Base-by-base conservation (phyloP, 1,140 invertebrate species). In the Chionoecetes opilio region DNA sequence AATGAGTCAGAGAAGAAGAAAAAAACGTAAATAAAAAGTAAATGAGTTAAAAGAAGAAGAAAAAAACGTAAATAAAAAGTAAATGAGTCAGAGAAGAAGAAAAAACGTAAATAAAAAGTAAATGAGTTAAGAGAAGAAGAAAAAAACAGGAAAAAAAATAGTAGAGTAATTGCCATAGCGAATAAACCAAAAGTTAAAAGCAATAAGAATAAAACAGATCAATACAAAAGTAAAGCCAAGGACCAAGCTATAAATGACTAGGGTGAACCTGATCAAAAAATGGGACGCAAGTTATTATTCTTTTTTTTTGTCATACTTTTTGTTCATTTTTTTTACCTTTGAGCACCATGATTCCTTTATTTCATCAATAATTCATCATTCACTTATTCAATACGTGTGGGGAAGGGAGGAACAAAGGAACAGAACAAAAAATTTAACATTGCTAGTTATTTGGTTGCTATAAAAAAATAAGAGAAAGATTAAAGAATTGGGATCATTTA, bases 171-270 rank as follows among this genome's bases (percentile, higher is more conserved):
- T n/a, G n/a, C n/a, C n/a, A n/a, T n/a, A n/a, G n/a, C n/a, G n/a
- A n/a, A n/a, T n/a, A n/a, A n/a, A n/a, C n/a, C n/a, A n/a, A n/a
- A n/a, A n/a, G n/a, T n/a, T n/a, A n/a, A n/a, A n/a, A n/a, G n/a
- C n/a, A n/a, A n/a, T n/a, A n/a, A n/a, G n/a, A n/a, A n/a, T n/a
- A n/a, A n/a, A n/a, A n/a, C n/a, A n/a, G n/a, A n/a, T n/a, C n/a
- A n/a, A n/a, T n/a, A n/a, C n/a, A n/a, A n/a, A n/a, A n/a, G n/a
- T n/a, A 38, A 89, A 88, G 41, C 1, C 29, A 88, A 34, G 38
- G n/a, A 88, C 8, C 35, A 41, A 88, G n/a, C 6, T 9, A 88
- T 26, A 88, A 88, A 88, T 38, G 38, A 88, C 38, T n/a, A 34
- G 38, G 11, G 32, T 11, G 34, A 5, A n/a, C 34, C 86, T 6